Evolutionary conservation across 2,888 invertebrate species (phyloP).

Genomic region (Metellina segmentata): DNA sequence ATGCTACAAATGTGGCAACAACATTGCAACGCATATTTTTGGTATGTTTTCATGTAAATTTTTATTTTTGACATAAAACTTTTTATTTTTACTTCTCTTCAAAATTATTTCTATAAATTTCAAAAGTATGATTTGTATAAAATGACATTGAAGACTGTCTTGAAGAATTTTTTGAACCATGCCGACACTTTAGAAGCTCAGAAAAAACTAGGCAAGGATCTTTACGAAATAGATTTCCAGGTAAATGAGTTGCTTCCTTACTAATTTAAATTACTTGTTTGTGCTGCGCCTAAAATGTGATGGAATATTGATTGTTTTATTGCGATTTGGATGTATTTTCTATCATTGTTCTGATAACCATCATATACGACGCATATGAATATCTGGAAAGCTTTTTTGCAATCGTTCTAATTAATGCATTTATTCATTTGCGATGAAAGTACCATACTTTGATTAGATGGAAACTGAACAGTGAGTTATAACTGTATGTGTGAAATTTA

Average conservation of each 20-base stretch:
- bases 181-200: slow-evolving; percentile 82
- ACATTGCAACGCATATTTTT: slow-evolving; percentile 51
- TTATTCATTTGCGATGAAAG: too few relatives aligned
- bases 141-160: slow-evolving; percentile 80
- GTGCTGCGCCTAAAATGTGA: background rate
- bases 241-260: slow-evolving; percentile 78
- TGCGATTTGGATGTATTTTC: too few relatives aligned
- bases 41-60: slow-evolving; percentile 47
- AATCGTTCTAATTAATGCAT: too few relatives aligned
- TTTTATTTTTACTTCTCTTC: slow-evolving; percentile 27
- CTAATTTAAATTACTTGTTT: background rate
- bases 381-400: too few relatives aligned
- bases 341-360: too few relatives aligned
- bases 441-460: too few relatives aligned
- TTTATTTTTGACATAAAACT: slow-evolving; percentile 43
- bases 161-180: slow-evolving; percentile 82
- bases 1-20: slow-evolving; percentile 67
- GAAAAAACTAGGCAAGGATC: slow-evolving; percentile 80
- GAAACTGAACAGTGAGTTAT: too few relatives aligned
- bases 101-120: slow-evolving; percentile 12
- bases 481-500: too few relatives aligned
- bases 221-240: slow-evolving; percentile 82
- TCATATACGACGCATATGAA: too few relatives aligned
- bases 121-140: slow-evolving; percentile 51
- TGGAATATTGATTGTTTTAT: too few relatives aligned